Evolutionary conservation across 2,797 vertebrate genomes (phyloP), one percentile per base, ranked within the genome.

Genomic region (Phyllotis vaccarum): DNA sequence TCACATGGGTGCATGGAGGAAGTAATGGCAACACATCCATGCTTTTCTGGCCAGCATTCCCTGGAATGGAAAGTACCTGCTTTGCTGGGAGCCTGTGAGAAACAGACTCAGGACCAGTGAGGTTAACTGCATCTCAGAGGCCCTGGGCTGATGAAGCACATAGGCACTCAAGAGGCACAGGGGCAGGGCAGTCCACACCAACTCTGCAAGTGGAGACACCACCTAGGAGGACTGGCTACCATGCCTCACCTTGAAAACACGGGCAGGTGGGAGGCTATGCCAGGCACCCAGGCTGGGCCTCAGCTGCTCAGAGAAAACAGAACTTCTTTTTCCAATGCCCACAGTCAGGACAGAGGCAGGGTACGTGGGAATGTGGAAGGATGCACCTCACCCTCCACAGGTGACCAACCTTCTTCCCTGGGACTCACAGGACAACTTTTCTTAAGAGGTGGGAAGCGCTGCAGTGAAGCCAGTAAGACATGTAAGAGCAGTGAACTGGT

Each of bases 1-100:
- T 22, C 34, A 5, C 21, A 5, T 11, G 34, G 49, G 43, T 29
- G 46, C 2, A 0, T 0, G 24, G 2, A 17, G 4, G 19, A 3
- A 31, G 58, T 12, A 4, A 4, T 19, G 22, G 16, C 6, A 6
- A 1, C 19, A 5, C 2, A 19, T 58, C n/a, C 2, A 37, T 16
- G 66, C 14, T 17, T 80, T 86, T 21, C 52, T 76, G 79, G 34
- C 81, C 43, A 21, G 43, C 10, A 13, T 37, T 29, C 24, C 22
- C 72, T 9, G 43, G 7, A 40, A 27, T 43, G 21, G 17, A 54
- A 46, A 74, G 21, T 49, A 19, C 3, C 19, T 2, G 21, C n/a
- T 60, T 37, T 12, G 14, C 31, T 16, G 2, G 24, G 68, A 92
- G 56, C 58, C 62, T 13, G 0, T 31, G 34, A 72, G 58, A 72